phyloP scores from a whole-genome alignment of 64 coral and sea anemone species.

The Pocillopora damicornis region DNA sequence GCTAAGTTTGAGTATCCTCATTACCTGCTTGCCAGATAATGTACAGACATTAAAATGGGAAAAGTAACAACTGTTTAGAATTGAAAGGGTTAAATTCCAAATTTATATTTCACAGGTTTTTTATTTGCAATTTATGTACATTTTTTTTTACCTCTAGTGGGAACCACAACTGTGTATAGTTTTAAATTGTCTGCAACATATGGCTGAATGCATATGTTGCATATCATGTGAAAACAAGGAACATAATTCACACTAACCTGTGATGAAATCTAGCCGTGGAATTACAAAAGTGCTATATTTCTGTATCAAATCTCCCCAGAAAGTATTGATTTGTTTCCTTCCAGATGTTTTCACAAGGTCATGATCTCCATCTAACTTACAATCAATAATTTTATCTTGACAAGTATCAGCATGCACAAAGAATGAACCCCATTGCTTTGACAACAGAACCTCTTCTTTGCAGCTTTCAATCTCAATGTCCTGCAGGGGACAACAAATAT shows the following conservation, averaged over 20 bases:
- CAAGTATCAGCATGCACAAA: constrained; percentile 34
- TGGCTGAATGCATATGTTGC: neutral
- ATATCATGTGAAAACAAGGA: neutral
- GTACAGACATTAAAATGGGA: no score
- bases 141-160: neutral
- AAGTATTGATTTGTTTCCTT: constrained; percentile 64
- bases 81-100: no score
- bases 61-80: no score
- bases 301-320: constrained; percentile 67
- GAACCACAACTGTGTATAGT: neutral
- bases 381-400: neutral
- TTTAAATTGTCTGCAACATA: neutral
- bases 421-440: constrained; percentile 79
- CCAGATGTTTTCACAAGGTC: constrained; percentile 10
- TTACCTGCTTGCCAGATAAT: no score
- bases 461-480: constrained; percentile 68
- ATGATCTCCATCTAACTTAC: neutral
- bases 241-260: constrained; percentile 41
- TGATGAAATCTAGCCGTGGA: constrained; percentile 83
- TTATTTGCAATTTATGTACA: neutral
- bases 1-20: no score
- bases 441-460: constrained; percentile 83
- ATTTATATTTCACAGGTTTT: neutral
- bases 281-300: constrained; percentile 78
- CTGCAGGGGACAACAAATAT: neutral